A percentile compares a stretch with the other conserved stretches of the same genome.
Conservation (phyloP, 2,888 invertebrate species). For the Drosophila subquinaria region DNA sequence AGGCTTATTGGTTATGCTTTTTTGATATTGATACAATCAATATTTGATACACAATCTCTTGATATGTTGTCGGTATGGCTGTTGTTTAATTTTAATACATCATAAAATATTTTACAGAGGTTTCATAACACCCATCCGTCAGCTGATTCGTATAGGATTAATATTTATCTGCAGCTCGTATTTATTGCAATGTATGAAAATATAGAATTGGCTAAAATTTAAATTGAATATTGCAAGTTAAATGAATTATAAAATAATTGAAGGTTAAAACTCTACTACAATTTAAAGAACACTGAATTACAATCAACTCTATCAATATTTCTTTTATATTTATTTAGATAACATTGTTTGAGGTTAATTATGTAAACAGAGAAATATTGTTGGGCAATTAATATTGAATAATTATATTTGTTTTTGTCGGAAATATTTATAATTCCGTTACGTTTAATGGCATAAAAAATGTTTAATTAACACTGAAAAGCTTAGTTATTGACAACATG, state of each 20-base stretch:
- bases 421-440: background rate
- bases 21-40: constrained; percentile 4
- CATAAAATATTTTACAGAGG: background rate
- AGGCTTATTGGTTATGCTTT: constrained; percentile 10
- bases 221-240: background rate
- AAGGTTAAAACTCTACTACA: background rate
- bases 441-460: background rate
- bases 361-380: background rate
- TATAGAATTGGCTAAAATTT: background rate
- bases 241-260: background rate
- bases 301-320: background rate
- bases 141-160: background rate
- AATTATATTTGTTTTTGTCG: background rate
- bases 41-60: background rate
- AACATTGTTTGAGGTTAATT: background rate
- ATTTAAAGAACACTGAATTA: background rate
- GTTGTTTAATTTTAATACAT: background rate
- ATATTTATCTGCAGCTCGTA: background rate
- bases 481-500: background rate
- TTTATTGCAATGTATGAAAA: background rate
- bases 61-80: background rate
- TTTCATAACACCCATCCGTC: background rate
- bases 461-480: background rate
- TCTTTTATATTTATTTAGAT: background rate
- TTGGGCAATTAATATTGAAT: background rate